A percentile compares a stretch with the other conserved stretches of the same genome.
Conservation (phyloP, 2,113 vertebrate genomes). For the Machaerirhynchus nigripectus region DNA sequence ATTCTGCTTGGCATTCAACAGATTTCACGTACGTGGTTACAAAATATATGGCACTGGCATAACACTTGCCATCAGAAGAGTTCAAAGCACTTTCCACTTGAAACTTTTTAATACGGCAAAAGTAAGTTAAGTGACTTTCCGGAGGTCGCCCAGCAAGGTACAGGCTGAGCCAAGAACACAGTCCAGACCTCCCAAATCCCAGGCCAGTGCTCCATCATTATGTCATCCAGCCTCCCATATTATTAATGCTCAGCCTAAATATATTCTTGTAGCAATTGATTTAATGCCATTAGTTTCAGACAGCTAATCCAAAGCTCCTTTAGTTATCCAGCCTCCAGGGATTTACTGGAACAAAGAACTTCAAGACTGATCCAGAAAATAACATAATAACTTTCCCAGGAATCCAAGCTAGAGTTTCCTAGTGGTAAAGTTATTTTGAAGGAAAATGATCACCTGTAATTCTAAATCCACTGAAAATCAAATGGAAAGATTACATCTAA, state of each 20-base stretch:
- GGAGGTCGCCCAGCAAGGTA: neutral
- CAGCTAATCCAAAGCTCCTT: conserved; percentile 33
- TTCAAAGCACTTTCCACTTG: neutral
- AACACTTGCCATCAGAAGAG: neutral
- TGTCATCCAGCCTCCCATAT: conserved; percentile 14
- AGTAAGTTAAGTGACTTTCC: conserved; percentile 33
- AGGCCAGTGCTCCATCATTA: conserved; percentile 30
- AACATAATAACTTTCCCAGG: neutral
- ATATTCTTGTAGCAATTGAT: conserved; percentile 50
- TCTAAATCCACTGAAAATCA: neutral
- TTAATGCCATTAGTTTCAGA: conserved; percentile 48
- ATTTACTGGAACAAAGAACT: conserved; percentile 2
- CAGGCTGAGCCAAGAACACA: neutral
- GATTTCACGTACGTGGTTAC: neutral
- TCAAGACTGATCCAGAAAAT: conserved; percentile 10
- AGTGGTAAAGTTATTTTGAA: neutral
- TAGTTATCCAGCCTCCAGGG: conserved; percentile 2
- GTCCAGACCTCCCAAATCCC: conserved; percentile 6
- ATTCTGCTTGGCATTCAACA: neutral
- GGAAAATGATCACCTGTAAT: neutral
- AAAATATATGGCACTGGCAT: neutral
- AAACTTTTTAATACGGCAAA: conserved; percentile 20
- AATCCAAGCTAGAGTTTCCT: neutral
- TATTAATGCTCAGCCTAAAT: conserved; percentile 49
- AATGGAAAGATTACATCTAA: neutral